Conservation (phyloP, 2,888 invertebrate species). For the Monochamus alternatus region DNA sequence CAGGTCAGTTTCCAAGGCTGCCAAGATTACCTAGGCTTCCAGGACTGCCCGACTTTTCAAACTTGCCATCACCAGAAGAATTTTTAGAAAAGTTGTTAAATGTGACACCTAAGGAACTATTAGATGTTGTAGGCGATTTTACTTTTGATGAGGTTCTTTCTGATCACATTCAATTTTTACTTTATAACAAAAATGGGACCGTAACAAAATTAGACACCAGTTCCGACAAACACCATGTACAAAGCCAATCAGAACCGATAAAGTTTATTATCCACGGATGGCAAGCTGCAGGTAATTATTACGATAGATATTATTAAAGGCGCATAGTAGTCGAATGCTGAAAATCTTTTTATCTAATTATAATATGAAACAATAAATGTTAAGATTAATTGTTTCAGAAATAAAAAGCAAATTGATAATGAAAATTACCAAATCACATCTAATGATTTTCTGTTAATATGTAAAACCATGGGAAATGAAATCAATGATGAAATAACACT, state of each 20-base stretch:
- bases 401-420: too few species aligned
- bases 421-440: too few species aligned
- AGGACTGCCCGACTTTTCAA: background rate
- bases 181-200: slow-evolving; percentile 38
- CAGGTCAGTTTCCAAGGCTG: slow-evolving; percentile 12
- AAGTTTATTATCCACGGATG: slow-evolving; percentile 57
- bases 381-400: too few species aligned
- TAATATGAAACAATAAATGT: too few species aligned
- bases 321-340: too few species aligned
- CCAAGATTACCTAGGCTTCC: slow-evolving; percentile 3
- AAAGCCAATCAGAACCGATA: slow-evolving; percentile 45
- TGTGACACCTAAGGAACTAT: slow-evolving; percentile 42
- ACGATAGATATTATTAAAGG: too few species aligned
- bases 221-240: slow-evolving; percentile 23
- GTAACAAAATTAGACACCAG: slow-evolving; percentile 29
- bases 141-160: slow-evolving; percentile 45
- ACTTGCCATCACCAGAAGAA: slow-evolving; percentile 38
- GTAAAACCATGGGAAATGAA: too few species aligned
- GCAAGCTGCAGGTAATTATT: slow-evolving; percentile 48
- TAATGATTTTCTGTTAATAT: too few species aligned
- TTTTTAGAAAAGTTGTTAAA: slow-evolving; percentile 48
- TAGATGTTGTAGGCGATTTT: slow-evolving; percentile 45
- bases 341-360: too few species aligned
- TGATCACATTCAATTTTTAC: slow-evolving; percentile 43
- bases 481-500: too few species aligned